phyloP scores from a whole-genome alignment of 1,140 invertebrate genomes.

The Brachionus paranguensis region DNA sequence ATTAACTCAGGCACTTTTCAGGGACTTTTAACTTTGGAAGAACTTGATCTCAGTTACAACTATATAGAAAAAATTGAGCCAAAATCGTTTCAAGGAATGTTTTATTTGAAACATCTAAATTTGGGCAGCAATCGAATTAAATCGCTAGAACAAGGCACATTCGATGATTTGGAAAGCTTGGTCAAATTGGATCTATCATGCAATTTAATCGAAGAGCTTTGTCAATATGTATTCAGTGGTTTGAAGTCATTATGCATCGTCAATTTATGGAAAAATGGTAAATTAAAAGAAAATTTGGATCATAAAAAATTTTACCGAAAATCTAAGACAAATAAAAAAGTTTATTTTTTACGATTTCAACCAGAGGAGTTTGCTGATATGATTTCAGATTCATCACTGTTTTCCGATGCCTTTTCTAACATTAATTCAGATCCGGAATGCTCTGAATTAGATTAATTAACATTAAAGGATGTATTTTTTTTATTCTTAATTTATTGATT shows the following conservation, averaged over 20 bases:
- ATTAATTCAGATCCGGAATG: neutral
- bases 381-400: neutral
- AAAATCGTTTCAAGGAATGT: neutral
- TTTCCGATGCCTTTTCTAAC: neutral
- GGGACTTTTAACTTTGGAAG: neutral
- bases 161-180: neutral
- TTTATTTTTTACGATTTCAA: conserved; percentile 14
- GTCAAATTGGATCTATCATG: neutral
- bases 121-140: neutral
- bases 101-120: neutral
- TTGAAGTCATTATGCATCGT: neutral
- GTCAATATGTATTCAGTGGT: neutral
- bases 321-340: neutral
- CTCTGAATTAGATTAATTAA: neutral
- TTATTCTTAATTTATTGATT: neutral
- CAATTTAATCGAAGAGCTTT: neutral
- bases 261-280: conserved; percentile 15
- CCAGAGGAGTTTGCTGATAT: neutral
- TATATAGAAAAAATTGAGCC: neutral
- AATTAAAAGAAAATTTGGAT: neutral
- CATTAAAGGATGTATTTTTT: neutral
- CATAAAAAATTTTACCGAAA: neutral
- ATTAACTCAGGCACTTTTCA: neutral
- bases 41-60: neutral
- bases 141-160: neutral